Evolutionary conservation across 2,113 vertebrate genomes (phyloP).

Genomic region (Arvicanthis niloticus): DNA sequence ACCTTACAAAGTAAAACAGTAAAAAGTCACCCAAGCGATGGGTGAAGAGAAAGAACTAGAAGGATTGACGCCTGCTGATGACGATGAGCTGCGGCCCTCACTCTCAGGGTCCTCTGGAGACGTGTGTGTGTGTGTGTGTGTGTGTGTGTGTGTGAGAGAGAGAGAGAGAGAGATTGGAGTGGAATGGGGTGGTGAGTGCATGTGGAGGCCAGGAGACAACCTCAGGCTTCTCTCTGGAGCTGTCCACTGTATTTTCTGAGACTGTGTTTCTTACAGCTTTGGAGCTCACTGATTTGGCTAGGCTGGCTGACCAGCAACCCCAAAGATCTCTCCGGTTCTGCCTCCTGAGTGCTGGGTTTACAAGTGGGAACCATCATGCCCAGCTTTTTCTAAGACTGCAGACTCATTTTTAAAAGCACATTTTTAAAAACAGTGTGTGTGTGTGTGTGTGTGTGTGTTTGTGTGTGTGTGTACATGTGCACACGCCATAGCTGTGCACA

Average conservation of each 20-base stretch:
- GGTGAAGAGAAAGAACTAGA: not conserved
- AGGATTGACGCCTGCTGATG: not conserved
- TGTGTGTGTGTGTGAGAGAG: too few relatives aligned
- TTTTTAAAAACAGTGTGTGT: not conserved
- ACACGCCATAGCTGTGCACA: too few relatives aligned
- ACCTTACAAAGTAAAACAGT: slow-evolving; percentile 26
- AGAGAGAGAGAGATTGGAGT: not conserved
- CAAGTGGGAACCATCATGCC: not conserved
- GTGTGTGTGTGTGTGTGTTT: not conserved
- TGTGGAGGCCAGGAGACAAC: not conserved
- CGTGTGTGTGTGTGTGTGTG: not conserved
- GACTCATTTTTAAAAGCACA: not conserved
- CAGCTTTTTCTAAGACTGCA: not conserved
- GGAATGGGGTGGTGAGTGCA: not conserved
- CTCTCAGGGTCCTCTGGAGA: not conserved
- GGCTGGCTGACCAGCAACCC: not conserved
- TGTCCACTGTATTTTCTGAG: not conserved
- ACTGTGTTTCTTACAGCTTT: not conserved
- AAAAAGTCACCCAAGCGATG: not conserved
- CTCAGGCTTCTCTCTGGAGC: not conserved
- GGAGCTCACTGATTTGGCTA: not conserved
- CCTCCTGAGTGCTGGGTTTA: not conserved
- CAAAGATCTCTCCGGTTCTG: not conserved
- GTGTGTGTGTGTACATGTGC: not conserved
- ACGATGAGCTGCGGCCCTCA: not conserved